phyloP scores from a whole-genome alignment of 2,113 vertebrate species.

The Albula glossodonta region DNA sequence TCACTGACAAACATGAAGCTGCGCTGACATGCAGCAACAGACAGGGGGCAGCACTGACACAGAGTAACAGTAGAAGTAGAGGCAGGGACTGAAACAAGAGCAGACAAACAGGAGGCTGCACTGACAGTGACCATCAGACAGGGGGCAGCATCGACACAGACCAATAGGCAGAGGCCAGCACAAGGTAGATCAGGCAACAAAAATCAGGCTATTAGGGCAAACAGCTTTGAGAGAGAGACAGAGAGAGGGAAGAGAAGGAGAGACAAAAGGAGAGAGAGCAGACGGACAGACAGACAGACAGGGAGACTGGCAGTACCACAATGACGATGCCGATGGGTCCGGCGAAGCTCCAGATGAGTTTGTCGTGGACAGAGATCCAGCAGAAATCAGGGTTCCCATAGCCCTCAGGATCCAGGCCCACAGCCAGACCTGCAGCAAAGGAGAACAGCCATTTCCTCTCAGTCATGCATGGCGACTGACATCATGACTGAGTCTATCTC shows the following conservation, averaged over 20 bases:
- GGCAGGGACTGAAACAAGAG: neutral
- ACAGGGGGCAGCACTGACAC: conserved; percentile 30
- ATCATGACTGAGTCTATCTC: too few relatives aligned
- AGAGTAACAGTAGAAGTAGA: conserved; percentile 3
- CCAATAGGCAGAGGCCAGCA: neutral
- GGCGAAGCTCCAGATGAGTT: conserved; percentile 97
- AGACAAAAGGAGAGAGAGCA: neutral
- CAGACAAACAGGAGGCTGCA: conserved; percentile 4
- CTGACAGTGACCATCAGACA: too few relatives aligned
- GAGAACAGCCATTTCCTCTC: neutral
- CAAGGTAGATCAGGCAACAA: neutral
- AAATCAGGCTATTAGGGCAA: neutral
- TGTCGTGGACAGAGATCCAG: conserved; percentile 97
- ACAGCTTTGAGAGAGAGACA: neutral
- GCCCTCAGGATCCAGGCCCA: conserved; percentile 93
- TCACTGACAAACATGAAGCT: neutral
- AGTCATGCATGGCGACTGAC: neutral
- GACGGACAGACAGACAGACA: neutral
- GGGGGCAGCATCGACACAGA: too few relatives aligned
- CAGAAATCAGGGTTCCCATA: conserved; percentile 98
- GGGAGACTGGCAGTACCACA: conserved; percentile 71
- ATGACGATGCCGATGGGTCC: conserved; percentile 91
- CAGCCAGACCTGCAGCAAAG: conserved; percentile 78
- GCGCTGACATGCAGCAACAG: neutral
- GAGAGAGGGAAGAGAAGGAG: neutral